A percentile compares a stretch with the other conserved stretches of the same genome.
These are phyloP conservation scores for Macropis europaea DNA, from an alignment of 2,888 invertebrate genomes.

Conservation along the genomic window DNA sequence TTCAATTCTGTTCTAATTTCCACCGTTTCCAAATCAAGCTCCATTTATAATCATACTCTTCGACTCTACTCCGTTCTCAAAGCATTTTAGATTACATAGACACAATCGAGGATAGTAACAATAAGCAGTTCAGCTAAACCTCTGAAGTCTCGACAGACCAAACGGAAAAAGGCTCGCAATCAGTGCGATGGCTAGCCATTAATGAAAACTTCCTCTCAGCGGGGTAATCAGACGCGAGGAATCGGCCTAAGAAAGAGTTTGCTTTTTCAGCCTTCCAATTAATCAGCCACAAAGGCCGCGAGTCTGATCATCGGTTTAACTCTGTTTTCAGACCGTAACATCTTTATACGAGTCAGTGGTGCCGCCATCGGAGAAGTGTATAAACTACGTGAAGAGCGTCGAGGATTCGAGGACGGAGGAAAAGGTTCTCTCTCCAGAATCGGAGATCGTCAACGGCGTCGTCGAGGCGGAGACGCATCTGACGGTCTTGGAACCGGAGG, in stretches of 20 bases:
- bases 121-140: no score
- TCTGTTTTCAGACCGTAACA: slow-evolving; percentile 49
- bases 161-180: no score
- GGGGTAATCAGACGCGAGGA: no score
- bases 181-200: no score
- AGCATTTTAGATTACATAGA: no score
- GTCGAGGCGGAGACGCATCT: slow-evolving; percentile 50
- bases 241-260: neutral
- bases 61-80: no score
- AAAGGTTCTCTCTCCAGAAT: slow-evolving; percentile 51
- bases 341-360: slow-evolving; percentile 72
- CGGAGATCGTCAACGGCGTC: slow-evolving; percentile 52
- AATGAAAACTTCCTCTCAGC: neutral
- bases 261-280: neutral
- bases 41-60: neutral
- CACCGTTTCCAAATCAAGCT: neutral
- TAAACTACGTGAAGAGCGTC: slow-evolving; percentile 76
- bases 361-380: slow-evolving; percentile 75
- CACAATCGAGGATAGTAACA: no score
- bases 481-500: slow-evolving; percentile 45
- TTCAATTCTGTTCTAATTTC: slow-evolving; percentile 4
- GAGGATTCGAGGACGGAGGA: slow-evolving; percentile 63
- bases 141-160: no score
- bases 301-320: neutral
- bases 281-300: neutral